Percentiles rank a stretch among this genome's conserved stretches.
These are phyloP conservation scores for Dicrostonyx torquatus DNA, from an alignment of 2,797 vertebrate genomes.

Conservation along the genomic window DNA sequence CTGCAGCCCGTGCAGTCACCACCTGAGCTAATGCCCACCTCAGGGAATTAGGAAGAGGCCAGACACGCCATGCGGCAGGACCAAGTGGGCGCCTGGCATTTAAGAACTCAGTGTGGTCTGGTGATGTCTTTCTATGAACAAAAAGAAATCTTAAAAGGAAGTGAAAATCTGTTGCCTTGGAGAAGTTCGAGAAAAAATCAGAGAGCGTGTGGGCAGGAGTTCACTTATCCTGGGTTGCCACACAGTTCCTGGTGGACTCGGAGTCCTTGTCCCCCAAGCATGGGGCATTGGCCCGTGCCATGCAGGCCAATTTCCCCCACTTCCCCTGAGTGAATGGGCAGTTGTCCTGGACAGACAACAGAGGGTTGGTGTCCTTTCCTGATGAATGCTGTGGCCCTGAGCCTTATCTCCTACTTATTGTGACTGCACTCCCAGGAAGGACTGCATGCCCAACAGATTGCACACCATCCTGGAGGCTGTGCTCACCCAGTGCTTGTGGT, in stretches of 20 bases:
- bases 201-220: conserved; percentile 74
- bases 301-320: background rate
- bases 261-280: background rate
- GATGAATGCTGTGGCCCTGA: conserved; percentile 37
- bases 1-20: background rate
- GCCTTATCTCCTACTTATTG: conserved; percentile 77
- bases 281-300: background rate
- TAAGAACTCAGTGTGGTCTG: background rate
- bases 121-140: background rate
- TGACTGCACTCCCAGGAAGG: conserved; percentile 61
- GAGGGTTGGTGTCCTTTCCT: conserved; percentile 62
- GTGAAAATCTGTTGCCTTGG: conserved; percentile 70
- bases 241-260: background rate
- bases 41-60: background rate
- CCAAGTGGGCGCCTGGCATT: accelerated
- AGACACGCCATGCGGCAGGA: accelerated
- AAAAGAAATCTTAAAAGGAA: conserved; percentile 46
- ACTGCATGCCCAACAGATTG: conserved; percentile 40
- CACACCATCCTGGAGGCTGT: conserved; percentile 58
- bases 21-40: background rate
- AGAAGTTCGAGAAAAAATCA: conserved; percentile 67
- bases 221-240: conserved; percentile 44
- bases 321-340: conserved; percentile 52
- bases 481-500: conserved; percentile 59
- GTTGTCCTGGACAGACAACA: conserved; percentile 65